phyloP scores from a whole-genome alignment of 2,888 invertebrate species.

The Dryocosmus kuriphilus region DNA sequence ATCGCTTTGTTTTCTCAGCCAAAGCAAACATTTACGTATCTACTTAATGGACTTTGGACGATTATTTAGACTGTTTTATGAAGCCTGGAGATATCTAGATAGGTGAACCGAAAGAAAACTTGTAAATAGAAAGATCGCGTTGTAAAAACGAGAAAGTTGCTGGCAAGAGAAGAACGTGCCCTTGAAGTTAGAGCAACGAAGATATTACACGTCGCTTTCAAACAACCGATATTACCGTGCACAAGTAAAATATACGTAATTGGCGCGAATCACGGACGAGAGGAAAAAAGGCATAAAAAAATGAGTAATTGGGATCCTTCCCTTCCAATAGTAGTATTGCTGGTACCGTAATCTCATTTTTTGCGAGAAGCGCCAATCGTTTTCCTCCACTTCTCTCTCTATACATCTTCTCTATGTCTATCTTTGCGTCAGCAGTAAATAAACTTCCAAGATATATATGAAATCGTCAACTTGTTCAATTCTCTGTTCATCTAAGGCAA shows the following conservation, averaged over 20 bases:
- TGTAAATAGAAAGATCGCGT: neutral
- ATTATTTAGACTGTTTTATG: neutral
- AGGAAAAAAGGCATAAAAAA: conserved; percentile 5
- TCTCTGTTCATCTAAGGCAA: no score
- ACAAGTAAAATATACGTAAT: conserved; percentile 5
- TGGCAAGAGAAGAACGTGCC: neutral
- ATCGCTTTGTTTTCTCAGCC: no score
- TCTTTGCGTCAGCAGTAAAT: no score
- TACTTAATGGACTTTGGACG: neutral
- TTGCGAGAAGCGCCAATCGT: neutral
- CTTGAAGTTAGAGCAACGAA: neutral
- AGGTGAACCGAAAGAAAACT: neutral
- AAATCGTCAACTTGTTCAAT: no score
- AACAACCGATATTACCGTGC: conserved; percentile 8
- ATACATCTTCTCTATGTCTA: no score
- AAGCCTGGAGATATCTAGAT: neutral
- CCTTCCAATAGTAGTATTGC: neutral
- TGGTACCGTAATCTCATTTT: neutral
- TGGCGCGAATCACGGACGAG: neutral
- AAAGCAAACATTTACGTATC: no score
- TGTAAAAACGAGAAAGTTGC: neutral
- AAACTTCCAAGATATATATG: no score
- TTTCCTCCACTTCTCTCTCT: neutral
- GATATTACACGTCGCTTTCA: neutral
- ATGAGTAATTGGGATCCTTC: conserved; percentile 1